Evolutionary conservation across 2,797 vertebrate species (phyloP).

Genomic region (Chelonia mydas): DNA sequence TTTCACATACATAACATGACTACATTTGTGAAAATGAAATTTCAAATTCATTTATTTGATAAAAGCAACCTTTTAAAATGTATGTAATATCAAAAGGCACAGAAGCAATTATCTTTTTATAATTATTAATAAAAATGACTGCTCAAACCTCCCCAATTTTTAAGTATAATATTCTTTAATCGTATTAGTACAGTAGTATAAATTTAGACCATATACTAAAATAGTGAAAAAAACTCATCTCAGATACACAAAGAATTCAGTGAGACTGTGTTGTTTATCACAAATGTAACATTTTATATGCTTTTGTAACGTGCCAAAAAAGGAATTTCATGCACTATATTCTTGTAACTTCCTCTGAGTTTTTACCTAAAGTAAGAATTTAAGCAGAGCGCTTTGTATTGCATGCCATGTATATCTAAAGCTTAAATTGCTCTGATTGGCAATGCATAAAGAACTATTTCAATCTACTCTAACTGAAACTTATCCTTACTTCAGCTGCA

Average conservation of each 20-base stretch:
- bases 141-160: neutral
- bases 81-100: neutral
- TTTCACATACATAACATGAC: neutral
- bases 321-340: slow-evolving; percentile 5
- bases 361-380: slow-evolving; percentile 65
- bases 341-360: slow-evolving; percentile 49
- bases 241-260: neutral
- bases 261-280: neutral
- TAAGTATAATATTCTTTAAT: neutral
- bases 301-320: neutral
- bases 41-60: neutral
- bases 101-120: slow-evolving; percentile 9
- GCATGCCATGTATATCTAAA: slow-evolving; percentile 80
- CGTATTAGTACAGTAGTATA: neutral
- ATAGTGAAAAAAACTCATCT: neutral
- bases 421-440: slow-evolving; percentile 85
- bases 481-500: slow-evolving; percentile 92
- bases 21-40: neutral
- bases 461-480: slow-evolving; percentile 80
- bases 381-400: slow-evolving; percentile 73
- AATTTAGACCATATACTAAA: neutral
- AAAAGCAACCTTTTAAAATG: neutral
- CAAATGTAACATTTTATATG: neutral
- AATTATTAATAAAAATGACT: neutral
- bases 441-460: slow-evolving; percentile 89